A percentile compares a stretch with the other conserved stretches of the same genome.
These are phyloP conservation scores for Halcyon leucocephala DNA, from an alignment of 2,797 vertebrate genomes.

Conservation along the genomic window DNA sequence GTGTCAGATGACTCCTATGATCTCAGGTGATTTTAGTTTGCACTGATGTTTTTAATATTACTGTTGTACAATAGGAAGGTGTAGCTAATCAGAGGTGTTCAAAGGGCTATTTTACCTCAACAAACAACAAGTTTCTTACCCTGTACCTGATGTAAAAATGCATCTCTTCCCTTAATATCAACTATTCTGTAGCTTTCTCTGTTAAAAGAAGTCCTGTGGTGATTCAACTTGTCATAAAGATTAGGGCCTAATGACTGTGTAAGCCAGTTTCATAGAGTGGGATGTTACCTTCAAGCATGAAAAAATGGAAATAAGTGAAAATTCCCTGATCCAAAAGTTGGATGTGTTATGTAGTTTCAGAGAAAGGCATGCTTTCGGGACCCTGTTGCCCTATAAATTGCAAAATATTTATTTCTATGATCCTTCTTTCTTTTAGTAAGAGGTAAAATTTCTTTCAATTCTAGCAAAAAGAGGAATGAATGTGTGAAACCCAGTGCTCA, in stretches of 20 bases:
- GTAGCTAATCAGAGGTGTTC: neutral
- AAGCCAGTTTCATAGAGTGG: fast-evolving
- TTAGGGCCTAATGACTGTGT: neutral
- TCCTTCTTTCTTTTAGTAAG: neutral
- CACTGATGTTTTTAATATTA: neutral
- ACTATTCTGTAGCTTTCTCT: neutral
- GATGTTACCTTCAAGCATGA: neutral
- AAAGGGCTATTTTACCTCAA: neutral
- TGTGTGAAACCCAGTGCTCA: neutral
- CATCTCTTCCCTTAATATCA: neutral
- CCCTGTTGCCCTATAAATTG: neutral
- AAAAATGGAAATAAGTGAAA: neutral
- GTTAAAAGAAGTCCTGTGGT: neutral
- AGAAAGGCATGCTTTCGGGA: neutral
- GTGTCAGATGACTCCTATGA: neutral
- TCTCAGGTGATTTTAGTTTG: neutral
- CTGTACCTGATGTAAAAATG: neutral
- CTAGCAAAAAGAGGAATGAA: neutral
- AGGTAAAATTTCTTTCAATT: neutral
- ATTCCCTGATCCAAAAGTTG: neutral
- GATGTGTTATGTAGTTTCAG: neutral
- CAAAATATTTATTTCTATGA: neutral
- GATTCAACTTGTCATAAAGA: neutral
- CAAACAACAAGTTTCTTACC: neutral
- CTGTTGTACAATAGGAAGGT: neutral